A percentile compares a stretch with the other conserved stretches of the same genome.
Evolutionary conservation across 2,888 invertebrate species (phyloP).

Genomic region (Hyposoter didymator): DNA sequence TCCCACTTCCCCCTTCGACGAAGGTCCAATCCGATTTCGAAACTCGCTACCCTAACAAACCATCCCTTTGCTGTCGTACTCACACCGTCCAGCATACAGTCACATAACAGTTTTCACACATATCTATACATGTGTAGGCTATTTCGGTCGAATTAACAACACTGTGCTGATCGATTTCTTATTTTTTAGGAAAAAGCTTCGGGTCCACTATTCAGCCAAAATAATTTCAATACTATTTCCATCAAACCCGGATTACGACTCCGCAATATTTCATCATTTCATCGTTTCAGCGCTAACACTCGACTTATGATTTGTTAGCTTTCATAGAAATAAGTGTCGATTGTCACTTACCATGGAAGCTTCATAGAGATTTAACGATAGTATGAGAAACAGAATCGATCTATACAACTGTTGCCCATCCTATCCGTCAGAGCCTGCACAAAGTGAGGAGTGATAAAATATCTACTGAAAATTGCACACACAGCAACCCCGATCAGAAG

Average conservation of each 20-base stretch:
- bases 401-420: constrained; percentile 8
- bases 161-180: constrained; percentile 19
- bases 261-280: background rate
- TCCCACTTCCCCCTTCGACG: constrained; percentile 33
- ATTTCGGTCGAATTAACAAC: background rate
- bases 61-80: constrained; percentile 42
- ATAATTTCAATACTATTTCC: background rate
- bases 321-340: constrained; percentile 28
- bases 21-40: constrained; percentile 67
- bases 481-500: constrained; percentile 46
- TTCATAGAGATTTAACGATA: constrained; percentile 7
- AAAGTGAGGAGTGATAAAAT: constrained; percentile 46
- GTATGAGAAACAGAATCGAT: background rate
- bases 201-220: background rate
- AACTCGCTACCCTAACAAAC: constrained; percentile 61
- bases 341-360: constrained; percentile 22
- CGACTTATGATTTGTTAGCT: constrained; percentile 38
- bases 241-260: background rate
- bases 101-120: constrained; percentile 9
- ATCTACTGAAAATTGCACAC: constrained; percentile 43
- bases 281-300: constrained; percentile 10
- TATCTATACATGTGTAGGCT: background rate
- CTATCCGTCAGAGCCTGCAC: constrained; percentile 34
- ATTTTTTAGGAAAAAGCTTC: background rate
- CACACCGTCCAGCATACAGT: constrained; percentile 18